A percentile compares a stretch with the other conserved stretches of the same genome.
Conservation (phyloP, 2,888 invertebrate genomes). For the Strigamia maritima region DNA sequence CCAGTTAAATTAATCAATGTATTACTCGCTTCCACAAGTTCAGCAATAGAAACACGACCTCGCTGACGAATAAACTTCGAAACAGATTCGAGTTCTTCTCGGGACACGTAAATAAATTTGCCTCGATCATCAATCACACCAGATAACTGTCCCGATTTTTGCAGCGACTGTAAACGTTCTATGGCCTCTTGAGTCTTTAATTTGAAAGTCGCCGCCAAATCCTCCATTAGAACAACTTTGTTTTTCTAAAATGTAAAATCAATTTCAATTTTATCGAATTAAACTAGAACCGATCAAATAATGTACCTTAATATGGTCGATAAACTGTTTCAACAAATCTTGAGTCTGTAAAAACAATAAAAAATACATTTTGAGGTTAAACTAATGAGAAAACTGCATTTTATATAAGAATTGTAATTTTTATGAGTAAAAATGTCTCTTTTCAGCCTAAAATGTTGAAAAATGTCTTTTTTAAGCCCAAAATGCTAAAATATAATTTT, state of each 20-base stretch:
- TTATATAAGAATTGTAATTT: too few species aligned
- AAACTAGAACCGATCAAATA: conserved; percentile 6
- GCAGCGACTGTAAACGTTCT: conserved; percentile 80
- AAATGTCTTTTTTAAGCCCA: too few species aligned
- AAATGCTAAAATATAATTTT: too few species aligned
- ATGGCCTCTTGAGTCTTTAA: conserved; percentile 85
- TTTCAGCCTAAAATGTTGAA: too few species aligned
- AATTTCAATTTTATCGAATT: neutral
- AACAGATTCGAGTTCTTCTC: conserved; percentile 82
- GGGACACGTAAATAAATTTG: conserved; percentile 96
- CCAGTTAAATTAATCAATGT: conserved; percentile 63
- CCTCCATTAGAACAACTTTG: conserved; percentile 91
- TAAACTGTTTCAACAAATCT: conserved; percentile 77
- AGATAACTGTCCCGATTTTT: conserved; percentile 76
- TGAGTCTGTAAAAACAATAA: conserved; percentile 50
- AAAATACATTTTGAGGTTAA: too few species aligned
- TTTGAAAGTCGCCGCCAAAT: conserved; percentile 85
- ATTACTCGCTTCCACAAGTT: conserved; percentile 92
- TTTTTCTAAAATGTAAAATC: conserved; percentile 60
- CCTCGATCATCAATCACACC: conserved; percentile 97
- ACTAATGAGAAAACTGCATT: neutral
- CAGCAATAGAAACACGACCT: conserved; percentile 88
- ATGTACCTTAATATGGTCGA: conserved; percentile 73
- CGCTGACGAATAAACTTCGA: conserved; percentile 93
- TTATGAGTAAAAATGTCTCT: too few species aligned